phyloP scores from a whole-genome alignment of 2,888 invertebrate genomes.

The Poecilus cupreus region DNA sequence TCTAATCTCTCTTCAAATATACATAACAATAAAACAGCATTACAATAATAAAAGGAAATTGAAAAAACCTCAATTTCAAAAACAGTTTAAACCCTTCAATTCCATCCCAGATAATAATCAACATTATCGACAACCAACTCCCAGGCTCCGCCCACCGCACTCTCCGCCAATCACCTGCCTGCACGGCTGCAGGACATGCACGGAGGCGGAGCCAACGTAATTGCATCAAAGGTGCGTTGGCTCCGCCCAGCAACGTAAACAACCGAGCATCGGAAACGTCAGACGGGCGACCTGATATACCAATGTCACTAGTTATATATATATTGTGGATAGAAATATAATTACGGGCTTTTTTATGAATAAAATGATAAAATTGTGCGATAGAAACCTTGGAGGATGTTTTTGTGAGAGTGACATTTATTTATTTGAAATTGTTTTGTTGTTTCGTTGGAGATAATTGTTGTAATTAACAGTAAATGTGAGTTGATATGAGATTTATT shows the following conservation, averaged over 20 bases:
- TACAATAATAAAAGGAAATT: neutral
- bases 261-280: constrained; percentile 21
- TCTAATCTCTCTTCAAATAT: too few species aligned
- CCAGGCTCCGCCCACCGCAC: neutral
- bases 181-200: constrained; percentile 26
- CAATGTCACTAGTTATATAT: constrained; percentile 18
- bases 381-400: neutral
- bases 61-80: neutral
- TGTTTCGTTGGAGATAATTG: constrained; percentile 19
- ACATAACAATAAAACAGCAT: too few species aligned
- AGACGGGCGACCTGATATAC: neutral
- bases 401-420: constrained; percentile 9
- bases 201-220: constrained; percentile 10
- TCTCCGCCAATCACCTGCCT: constrained; percentile 35
- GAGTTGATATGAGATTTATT: neutral
- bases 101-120: neutral
- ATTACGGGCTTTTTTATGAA: neutral
- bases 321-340: too few species aligned
- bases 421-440: constrained; percentile 42
- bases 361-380: constrained; percentile 19
- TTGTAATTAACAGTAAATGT: constrained; percentile 5
- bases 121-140: constrained; percentile 12
- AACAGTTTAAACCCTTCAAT: neutral
- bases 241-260: constrained; percentile 45
- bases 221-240: constrained; percentile 35